These are phyloP conservation scores for Bolborhynchus lineola DNA, from an alignment of 2,113 vertebrate genomes.

Conservation along the genomic window DNA sequence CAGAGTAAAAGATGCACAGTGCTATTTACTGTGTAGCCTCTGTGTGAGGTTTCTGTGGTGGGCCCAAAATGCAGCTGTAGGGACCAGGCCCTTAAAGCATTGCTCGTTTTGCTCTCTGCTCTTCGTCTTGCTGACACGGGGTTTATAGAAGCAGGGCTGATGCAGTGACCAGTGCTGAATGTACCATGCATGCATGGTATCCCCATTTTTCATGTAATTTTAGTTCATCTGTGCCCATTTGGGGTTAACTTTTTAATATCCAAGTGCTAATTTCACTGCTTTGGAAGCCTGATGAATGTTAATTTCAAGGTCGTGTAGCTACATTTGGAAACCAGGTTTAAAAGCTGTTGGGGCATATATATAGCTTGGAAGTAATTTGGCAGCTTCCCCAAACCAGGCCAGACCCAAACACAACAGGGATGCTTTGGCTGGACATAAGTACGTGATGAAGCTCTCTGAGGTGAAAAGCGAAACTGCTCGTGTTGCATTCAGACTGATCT, in stretches of 20 bases:
- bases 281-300: neutral
- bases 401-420: neutral
- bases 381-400: neutral
- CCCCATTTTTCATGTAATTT: neutral
- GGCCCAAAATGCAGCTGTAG: neutral
- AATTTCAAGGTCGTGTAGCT: neutral
- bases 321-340: neutral
- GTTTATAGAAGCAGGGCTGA: neutral
- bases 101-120: neutral
- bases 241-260: neutral
- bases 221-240: neutral
- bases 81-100: neutral
- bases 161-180: neutral
- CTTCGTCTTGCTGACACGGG: neutral
- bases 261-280: neutral
- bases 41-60: neutral
- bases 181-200: neutral
- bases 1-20: neutral
- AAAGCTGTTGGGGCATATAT: neutral
- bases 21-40: neutral
- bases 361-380: neutral
- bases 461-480: fast-evolving
- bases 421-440: neutral
- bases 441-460: neutral
- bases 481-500: neutral